These are phyloP conservation scores for Dolichopus griseipennis DNA, from an alignment of 2,888 invertebrate species.

Conservation along the genomic window DNA sequence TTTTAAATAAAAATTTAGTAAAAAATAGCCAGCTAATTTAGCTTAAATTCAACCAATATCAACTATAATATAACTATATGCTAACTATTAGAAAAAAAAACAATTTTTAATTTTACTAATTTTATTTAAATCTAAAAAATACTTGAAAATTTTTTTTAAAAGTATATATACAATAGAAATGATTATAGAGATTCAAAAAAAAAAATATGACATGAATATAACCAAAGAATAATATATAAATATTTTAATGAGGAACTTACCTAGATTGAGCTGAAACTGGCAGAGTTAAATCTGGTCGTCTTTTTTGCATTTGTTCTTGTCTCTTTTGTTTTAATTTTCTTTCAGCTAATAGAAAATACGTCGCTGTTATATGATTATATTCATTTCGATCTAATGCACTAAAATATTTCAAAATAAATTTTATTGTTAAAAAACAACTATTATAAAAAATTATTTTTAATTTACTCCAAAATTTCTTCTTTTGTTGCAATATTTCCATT, in stretches of 20 bases:
- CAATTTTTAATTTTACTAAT: too few relatives aligned
- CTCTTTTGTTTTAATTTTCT: constrained; percentile 73
- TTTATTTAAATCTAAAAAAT: too few relatives aligned
- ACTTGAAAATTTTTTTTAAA: too few relatives aligned
- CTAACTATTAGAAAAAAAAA: too few relatives aligned
- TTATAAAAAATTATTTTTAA: constrained; percentile 22
- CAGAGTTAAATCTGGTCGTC: constrained; percentile 28
- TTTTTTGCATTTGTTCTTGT: constrained; percentile 51
- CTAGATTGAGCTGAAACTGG: constrained; percentile 28
- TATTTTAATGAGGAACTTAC: constrained; percentile 23
- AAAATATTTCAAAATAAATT: constrained; percentile 25
- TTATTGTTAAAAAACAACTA: constrained; percentile 10
- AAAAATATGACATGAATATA: too few relatives aligned
- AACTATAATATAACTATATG: too few relatives aligned
- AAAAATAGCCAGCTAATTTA: too few relatives aligned
- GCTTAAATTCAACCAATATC: too few relatives aligned
- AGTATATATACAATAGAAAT: too few relatives aligned
- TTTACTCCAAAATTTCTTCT: constrained; percentile 85
- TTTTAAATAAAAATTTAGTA: too few relatives aligned
- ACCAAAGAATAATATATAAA: background rate
- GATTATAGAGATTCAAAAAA: too few relatives aligned
- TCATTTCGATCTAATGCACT: constrained; percentile 89
- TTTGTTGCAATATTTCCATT: constrained; percentile 89
- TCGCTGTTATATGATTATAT: constrained; percentile 97
- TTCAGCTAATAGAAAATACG: constrained; percentile 94